These are phyloP conservation scores for Rhinoderma darwinii DNA, from an alignment of 2,113 vertebrate species.

Conservation along the genomic window DNA sequence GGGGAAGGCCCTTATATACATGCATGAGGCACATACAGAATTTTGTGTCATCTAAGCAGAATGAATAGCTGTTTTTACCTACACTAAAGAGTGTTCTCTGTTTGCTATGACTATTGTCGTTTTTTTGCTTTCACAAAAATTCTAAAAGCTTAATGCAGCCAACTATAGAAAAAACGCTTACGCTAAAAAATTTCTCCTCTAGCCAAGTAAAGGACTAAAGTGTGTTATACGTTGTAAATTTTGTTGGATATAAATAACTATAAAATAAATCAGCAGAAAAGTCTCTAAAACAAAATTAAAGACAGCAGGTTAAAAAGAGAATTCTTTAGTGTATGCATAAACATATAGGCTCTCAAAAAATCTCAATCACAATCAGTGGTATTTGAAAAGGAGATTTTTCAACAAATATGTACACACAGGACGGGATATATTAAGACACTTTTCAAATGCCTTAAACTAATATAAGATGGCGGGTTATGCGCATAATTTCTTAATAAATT, in stretches of 20 bases:
- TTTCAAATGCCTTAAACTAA: too few species aligned
- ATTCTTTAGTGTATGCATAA: too few species aligned
- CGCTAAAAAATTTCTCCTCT: not conserved
- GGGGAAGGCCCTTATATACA: not conserved
- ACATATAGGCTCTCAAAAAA: too few species aligned
- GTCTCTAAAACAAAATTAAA: too few species aligned
- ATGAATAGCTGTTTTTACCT: not conserved
- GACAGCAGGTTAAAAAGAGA: too few species aligned
- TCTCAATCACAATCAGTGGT: too few species aligned
- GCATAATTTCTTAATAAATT: too few species aligned
- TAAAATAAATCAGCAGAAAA: too few species aligned
- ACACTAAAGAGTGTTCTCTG: not conserved
- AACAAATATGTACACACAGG: too few species aligned
- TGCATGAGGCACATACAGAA: not conserved
- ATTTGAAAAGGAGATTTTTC: too few species aligned
- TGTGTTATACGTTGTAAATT: not conserved
- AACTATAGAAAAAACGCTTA: not conserved
- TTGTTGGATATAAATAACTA: not conserved
- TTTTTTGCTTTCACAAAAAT: not conserved
- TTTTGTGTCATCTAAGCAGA: not conserved
- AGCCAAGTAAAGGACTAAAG: not conserved
- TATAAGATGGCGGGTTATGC: too few species aligned
- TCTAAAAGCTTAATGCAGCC: not conserved
- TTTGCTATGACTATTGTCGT: not conserved
- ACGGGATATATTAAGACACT: too few species aligned